Percentiles rank a stretch among this genome's conserved stretches.
Evolutionary conservation across 2,797 vertebrate species (phyloP).

Genomic region (Melanotaenia nigrans): DNA sequence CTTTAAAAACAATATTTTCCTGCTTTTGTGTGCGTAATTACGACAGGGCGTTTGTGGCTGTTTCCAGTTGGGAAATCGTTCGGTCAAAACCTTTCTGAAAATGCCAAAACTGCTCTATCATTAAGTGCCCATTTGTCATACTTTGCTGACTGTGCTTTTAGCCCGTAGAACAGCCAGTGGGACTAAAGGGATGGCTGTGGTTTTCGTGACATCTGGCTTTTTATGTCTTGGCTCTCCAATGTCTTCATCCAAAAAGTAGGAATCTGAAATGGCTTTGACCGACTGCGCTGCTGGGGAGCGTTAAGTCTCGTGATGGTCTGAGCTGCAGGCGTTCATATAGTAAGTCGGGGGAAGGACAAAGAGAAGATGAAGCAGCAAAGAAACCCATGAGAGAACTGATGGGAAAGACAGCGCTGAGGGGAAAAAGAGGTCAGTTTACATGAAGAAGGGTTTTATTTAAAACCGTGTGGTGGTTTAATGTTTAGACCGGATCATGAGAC

Average conservation of each 20-base stretch:
- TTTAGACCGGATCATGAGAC: constrained; percentile 52
- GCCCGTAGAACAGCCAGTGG: constrained; percentile 10
- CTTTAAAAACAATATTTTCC: constrained; percentile 52
- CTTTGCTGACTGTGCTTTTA: constrained; percentile 46
- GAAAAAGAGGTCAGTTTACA: neutral
- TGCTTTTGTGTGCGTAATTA: constrained; percentile 34
- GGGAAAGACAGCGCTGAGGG: neutral
- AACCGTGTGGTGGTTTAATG: constrained; percentile 7
- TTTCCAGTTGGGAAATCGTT: constrained; percentile 15
- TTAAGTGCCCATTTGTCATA: constrained; percentile 65
- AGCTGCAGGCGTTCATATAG: constrained; percentile 14
- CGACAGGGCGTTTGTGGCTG: constrained; percentile 43
- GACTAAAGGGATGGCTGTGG: constrained; percentile 23
- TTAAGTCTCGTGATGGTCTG: neutral
- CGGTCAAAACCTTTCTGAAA: constrained; percentile 30
- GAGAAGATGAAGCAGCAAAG: no score
- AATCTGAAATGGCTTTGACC: no score
- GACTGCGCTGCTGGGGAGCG: no score
- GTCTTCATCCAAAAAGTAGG: neutral
- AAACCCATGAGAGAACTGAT: neutral
- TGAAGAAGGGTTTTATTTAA: constrained; percentile 8
- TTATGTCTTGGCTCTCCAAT: constrained; percentile 16
- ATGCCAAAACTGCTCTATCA: constrained; percentile 53
- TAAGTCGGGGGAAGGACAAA: neutral
- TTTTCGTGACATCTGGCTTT: constrained; percentile 35